Evolutionary conservation across 2,888 invertebrate genomes (phyloP).

Genomic region (Volucella bombylans): DNA sequence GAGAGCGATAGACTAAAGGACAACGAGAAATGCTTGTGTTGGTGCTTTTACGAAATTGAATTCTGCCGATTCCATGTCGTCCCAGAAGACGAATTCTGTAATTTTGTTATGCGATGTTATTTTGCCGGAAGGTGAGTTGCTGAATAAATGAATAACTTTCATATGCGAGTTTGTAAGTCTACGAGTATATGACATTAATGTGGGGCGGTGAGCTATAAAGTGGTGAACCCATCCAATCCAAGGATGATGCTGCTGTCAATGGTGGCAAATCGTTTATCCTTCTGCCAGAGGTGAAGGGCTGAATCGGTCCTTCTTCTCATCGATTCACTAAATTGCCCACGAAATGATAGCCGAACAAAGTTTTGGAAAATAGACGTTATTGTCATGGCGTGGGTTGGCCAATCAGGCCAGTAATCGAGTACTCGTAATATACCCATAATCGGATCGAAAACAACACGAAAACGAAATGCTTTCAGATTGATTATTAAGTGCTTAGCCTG

Average conservation of each 20-base stretch:
- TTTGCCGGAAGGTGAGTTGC: constrained; percentile 67
- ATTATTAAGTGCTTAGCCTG: constrained; percentile 7
- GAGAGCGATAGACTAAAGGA: constrained; percentile 9
- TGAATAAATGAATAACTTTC: constrained; percentile 71
- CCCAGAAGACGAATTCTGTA: constrained; percentile 73
- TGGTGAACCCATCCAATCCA: constrained; percentile 11
- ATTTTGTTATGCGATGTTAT: constrained; percentile 71
- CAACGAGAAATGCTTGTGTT: constrained; percentile 47
- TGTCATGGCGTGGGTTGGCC: constrained; percentile 4
- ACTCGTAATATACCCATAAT: neutral
- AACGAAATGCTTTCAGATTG: constrained; percentile 20
- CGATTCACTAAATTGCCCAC: constrained; percentile 46
- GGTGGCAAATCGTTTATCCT: constrained; percentile 27
- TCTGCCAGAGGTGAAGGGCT: neutral
- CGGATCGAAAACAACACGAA: neutral
- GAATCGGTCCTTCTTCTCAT: neutral
- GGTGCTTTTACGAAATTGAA: constrained; percentile 68
- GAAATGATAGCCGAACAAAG: constrained; percentile 51
- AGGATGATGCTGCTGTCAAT: constrained; percentile 8
- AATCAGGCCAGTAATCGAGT: neutral
- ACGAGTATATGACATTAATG: constrained; percentile 26
- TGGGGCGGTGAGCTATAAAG: constrained; percentile 15
- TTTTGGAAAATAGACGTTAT: constrained; percentile 44
- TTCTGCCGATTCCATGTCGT: constrained; percentile 73
- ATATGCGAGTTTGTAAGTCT: constrained; percentile 6